Evolutionary conservation across 2,113 vertebrate genomes (phyloP).

Genomic region (Paradoxurus hermaphroditus): DNA sequence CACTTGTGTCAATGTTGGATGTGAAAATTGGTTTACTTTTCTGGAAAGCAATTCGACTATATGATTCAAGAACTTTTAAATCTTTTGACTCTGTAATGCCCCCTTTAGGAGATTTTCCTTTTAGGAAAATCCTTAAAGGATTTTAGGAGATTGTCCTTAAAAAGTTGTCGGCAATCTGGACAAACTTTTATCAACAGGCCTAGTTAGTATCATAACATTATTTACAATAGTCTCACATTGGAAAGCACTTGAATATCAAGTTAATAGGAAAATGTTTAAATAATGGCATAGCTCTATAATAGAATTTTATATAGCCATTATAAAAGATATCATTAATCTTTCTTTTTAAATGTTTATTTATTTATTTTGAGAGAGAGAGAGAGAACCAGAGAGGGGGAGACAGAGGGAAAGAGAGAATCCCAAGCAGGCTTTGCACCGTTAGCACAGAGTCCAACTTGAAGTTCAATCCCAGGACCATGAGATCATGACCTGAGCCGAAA

Average conservation of each 20-base stretch:
- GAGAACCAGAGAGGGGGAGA: no score
- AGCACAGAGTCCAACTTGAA: no score
- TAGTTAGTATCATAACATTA: not conserved
- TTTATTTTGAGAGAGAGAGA: no score
- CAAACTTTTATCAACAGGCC: not conserved
- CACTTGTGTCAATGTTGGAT: not conserved
- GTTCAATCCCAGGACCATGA: no score
- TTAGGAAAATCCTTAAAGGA: no score
- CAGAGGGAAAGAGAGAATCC: no score
- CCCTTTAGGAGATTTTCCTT: not conserved
- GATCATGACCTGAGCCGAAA: no score
- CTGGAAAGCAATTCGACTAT: not conserved
- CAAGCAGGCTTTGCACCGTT: no score
- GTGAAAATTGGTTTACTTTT: conserved; percentile 28
- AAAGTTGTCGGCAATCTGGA: conserved; percentile 28
- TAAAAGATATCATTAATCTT: not conserved
- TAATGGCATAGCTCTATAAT: not conserved
- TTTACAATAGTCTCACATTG: not conserved
- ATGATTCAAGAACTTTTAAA: not conserved
- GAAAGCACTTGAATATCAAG: not conserved
- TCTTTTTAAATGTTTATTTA: no score
- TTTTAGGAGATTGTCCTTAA: not conserved
- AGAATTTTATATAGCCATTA: not conserved
- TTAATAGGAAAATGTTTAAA: not conserved
- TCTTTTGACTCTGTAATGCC: not conserved